These are phyloP conservation scores for Megastigmus dorsalis DNA, from an alignment of 2,888 invertebrate species.

Conservation along the genomic window DNA sequence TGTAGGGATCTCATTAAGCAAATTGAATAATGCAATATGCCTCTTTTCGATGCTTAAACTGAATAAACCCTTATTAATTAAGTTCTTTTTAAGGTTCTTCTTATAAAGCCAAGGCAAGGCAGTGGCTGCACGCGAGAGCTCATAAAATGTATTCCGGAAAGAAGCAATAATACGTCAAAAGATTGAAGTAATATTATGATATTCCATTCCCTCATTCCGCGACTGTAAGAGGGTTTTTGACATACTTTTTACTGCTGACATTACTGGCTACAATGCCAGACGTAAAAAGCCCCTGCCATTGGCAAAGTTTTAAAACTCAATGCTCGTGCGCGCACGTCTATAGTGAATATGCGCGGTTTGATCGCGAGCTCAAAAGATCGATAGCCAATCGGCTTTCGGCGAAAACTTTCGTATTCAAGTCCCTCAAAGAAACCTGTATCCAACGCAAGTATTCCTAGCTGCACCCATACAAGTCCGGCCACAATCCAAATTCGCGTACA, in stretches of 20 bases:
- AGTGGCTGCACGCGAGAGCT: no score
- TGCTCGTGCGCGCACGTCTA: no score
- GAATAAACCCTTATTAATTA: no score
- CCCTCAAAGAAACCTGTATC: neutral
- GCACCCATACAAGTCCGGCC: no score
- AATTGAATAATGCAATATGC: no score
- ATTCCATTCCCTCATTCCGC: neutral
- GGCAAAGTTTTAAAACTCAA: constrained; percentile 11
- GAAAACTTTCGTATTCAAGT: neutral
- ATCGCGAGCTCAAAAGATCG: neutral
- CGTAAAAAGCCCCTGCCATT: neutral
- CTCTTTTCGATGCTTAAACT: no score
- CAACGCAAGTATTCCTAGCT: neutral
- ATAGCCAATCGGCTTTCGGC: neutral
- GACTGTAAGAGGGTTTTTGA: constrained; percentile 3
- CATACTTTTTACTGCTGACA: neutral
- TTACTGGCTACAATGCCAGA: neutral
- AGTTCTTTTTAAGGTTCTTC: no score
- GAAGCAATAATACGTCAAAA: neutral
- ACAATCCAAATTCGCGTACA: neutral
- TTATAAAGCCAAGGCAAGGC: no score
- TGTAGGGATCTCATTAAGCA: no score
- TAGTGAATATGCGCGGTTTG: neutral
- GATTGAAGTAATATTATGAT: neutral
- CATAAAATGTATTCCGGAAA: neutral